phyloP scores from a whole-genome alignment of 2,113 vertebrate genomes.

The Pampusana beccarii region DNA sequence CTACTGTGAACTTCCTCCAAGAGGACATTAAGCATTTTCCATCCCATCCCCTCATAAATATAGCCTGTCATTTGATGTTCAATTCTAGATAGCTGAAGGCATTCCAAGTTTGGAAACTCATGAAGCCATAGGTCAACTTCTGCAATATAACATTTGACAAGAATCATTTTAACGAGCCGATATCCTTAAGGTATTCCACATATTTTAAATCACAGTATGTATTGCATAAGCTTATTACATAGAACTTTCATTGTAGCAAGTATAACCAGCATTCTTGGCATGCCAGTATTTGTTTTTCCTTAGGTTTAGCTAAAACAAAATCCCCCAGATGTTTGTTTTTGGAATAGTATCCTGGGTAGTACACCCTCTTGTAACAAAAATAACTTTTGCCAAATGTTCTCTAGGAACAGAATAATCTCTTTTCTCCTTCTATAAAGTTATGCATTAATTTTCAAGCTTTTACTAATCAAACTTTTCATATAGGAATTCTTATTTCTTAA shows the following conservation, averaged over 20 bases:
- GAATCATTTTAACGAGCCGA: slow-evolving; percentile 50
- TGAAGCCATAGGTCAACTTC: background rate
- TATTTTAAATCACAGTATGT: background rate
- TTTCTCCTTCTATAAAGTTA: background rate
- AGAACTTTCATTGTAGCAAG: background rate
- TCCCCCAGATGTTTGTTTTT: background rate
- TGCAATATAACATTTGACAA: slow-evolving; percentile 3
- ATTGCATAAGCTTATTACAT: background rate
- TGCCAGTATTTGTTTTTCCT: background rate
- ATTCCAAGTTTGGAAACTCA: background rate
- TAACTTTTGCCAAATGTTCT: background rate
- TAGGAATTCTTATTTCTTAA: background rate
- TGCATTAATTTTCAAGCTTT: background rate
- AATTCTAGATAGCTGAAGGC: background rate
- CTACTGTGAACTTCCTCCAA: background rate
- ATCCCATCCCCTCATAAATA: background rate
- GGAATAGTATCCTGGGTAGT: background rate
- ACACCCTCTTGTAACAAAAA: background rate
- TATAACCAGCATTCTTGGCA: background rate
- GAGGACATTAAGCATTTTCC: background rate
- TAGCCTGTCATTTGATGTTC: background rate
- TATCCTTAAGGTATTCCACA: slow-evolving; percentile 19
- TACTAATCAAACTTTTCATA: background rate
- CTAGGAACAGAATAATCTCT: background rate
- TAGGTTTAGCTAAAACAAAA: background rate